Evolutionary conservation across 1,140 invertebrate species (phyloP).

Genomic region (Ceratina calcarata): DNA sequence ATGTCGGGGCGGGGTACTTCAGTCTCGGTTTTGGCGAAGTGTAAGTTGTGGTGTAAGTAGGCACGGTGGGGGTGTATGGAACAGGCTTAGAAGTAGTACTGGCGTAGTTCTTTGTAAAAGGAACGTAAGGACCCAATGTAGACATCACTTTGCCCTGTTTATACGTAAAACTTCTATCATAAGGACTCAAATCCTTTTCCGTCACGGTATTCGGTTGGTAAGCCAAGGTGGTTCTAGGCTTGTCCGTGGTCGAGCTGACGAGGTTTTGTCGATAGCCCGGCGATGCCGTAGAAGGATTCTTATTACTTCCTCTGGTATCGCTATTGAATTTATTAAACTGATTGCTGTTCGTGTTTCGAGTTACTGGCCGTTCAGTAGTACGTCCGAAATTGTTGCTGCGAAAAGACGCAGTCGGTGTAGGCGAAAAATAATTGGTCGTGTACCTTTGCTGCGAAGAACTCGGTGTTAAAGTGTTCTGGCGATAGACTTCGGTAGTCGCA

Average conservation of each 20-base stretch:
- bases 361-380: background rate
- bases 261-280: conserved; percentile 66
- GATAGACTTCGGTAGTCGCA: conserved; percentile 46
- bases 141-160: conserved; percentile 73
- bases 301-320: conserved; percentile 37
- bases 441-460: background rate
- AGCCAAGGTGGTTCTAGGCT: conserved; percentile 57
- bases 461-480: conserved; percentile 26
- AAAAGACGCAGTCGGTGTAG: background rate
- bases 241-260: conserved; percentile 69
- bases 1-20: conserved; percentile 49
- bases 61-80: conserved; percentile 68
- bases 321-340: conserved; percentile 15
- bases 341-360: background rate
- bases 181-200: conserved; percentile 66
- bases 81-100: conserved; percentile 58
- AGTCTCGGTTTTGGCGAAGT: conserved; percentile 51
- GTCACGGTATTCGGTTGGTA: conserved; percentile 53
- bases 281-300: conserved; percentile 47
- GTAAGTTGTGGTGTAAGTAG: conserved; percentile 52
- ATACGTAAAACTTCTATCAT: conserved; percentile 73
- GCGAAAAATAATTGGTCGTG: background rate
- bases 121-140: conserved; percentile 73
- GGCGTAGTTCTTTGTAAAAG: conserved; percentile 77
- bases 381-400: background rate